Conservation (phyloP, 2,113 vertebrate genomes). For the Cacatua alba region DNA sequence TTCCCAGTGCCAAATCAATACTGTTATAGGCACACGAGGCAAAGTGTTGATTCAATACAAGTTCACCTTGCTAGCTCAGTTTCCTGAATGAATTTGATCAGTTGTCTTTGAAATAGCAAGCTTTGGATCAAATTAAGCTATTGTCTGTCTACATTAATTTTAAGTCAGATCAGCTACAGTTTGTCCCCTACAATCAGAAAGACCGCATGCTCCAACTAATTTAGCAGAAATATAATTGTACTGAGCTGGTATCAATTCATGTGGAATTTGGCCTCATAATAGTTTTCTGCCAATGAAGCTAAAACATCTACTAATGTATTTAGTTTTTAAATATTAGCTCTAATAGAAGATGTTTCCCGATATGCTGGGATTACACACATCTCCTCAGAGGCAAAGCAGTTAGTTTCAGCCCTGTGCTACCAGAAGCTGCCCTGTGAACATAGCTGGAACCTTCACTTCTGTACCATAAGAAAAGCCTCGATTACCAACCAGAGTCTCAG, state of each 20-base stretch:
- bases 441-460: not conserved
- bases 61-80: not conserved
- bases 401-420: not conserved
- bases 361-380: not conserved
- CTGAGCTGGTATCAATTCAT: not conserved
- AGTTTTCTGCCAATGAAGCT: not conserved
- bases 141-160: not conserved
- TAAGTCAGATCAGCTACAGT: not conserved
- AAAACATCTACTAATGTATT: not conserved
- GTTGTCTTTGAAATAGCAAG: not conserved
- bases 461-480: accelerated
- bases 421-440: not conserved
- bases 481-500: not conserved
- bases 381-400: not conserved
- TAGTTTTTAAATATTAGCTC: not conserved
- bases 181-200: not conserved
- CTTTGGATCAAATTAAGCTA: not conserved
- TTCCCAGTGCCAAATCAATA: not conserved
- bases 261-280: not conserved
- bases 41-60: not conserved
- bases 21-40: not conserved
- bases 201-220: not conserved
- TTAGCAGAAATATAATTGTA: not conserved
- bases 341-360: not conserved
- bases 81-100: not conserved